Conservation (phyloP, 2,113 vertebrate species). For the Aphyosemion australe region DNA sequence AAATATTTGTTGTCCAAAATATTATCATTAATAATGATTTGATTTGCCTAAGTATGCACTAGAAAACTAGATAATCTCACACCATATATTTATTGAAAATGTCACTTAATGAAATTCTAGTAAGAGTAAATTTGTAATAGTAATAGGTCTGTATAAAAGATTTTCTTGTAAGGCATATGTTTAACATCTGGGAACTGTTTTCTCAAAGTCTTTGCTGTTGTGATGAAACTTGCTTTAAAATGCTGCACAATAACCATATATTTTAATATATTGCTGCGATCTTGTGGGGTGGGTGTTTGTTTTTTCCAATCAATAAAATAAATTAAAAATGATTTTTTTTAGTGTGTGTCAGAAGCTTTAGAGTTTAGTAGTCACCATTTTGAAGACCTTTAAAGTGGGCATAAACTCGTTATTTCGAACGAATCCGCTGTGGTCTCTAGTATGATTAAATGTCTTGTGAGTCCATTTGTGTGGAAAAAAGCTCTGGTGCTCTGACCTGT, state of each 20-base stretch:
- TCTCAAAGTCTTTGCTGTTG: slow-evolving; percentile 44
- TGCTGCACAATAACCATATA: slow-evolving; percentile 44
- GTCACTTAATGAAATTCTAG: slow-evolving; percentile 7
- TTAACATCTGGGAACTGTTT: not conserved
- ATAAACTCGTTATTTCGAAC: too few relatives aligned
- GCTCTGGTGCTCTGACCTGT: too few relatives aligned
- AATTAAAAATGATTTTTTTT: not conserved
- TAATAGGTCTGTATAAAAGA: not conserved
- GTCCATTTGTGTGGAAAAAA: too few relatives aligned
- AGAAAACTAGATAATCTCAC: slow-evolving; percentile 13
- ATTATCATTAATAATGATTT: slow-evolving; percentile 29
- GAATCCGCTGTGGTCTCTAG: too few relatives aligned
- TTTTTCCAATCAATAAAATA: slow-evolving; percentile 16
- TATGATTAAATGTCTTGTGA: too few relatives aligned
- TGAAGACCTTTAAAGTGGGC: too few relatives aligned
- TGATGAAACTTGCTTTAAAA: slow-evolving; percentile 11
- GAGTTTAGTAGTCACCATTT: too few relatives aligned
- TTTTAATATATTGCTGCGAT: slow-evolving; percentile 54
- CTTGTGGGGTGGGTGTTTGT: slow-evolving; percentile 42
- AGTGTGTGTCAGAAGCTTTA: too few relatives aligned
- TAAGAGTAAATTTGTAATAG: not conserved
- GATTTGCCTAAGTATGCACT: slow-evolving; percentile 19
- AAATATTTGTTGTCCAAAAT: slow-evolving; percentile 27
- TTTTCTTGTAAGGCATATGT: slow-evolving; percentile 6
- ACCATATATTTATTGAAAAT: slow-evolving; percentile 8